phyloP scores from a whole-genome alignment of 1,140 invertebrate genomes.

The Zaprionus kolodkinae region DNA sequence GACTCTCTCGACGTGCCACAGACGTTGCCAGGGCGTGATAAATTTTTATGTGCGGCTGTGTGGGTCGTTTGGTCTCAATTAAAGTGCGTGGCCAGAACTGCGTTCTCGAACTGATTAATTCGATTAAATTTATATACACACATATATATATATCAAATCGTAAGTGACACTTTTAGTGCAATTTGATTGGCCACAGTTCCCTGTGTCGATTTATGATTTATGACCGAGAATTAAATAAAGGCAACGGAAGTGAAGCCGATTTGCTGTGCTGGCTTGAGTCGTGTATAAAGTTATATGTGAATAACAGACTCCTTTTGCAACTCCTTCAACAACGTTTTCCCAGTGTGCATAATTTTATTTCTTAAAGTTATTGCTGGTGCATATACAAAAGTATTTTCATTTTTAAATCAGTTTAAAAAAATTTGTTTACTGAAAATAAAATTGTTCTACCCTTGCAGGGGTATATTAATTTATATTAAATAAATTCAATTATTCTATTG shows the following conservation, averaged over 20 bases:
- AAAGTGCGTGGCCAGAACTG: constrained; percentile 42
- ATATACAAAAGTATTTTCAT: no score
- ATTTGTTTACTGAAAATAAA: no score
- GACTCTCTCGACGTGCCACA: constrained; percentile 19
- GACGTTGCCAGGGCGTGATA: constrained; percentile 47
- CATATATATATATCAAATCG: background rate
- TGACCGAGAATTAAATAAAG: background rate
- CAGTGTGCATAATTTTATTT: no score
- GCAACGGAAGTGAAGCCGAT: background rate
- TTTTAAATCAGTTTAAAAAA: no score
- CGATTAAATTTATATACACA: constrained; percentile 1
- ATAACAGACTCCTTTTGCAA: no score
- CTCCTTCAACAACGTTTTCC: no score
- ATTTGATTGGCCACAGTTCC: background rate
- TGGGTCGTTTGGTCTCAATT: constrained; percentile 33
- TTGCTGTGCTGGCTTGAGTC: background rate
- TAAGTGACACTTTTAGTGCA: constrained; percentile 20
- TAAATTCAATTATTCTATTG: no score
- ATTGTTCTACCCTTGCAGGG: no score
- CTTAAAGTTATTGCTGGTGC: no score
- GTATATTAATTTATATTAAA: no score
- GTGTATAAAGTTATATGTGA: background rate
- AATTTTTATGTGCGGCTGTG: constrained; percentile 65
- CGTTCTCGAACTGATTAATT: constrained; percentile 55
- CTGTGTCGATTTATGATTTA: background rate